phyloP scores from a whole-genome alignment of 2,888 invertebrate species.

The Xestoiulus laeticollis region DNA sequence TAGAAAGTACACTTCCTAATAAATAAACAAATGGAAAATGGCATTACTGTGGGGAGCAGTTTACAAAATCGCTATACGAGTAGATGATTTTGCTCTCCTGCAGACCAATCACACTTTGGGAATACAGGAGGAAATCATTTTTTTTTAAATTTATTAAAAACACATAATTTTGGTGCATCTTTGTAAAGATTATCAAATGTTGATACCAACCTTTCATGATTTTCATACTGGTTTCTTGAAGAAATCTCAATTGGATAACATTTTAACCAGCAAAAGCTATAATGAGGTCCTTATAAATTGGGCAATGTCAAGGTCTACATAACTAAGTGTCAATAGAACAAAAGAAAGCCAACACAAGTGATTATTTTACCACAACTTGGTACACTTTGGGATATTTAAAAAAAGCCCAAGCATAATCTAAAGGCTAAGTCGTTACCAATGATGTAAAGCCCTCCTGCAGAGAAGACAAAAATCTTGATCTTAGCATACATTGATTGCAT shows the following conservation, averaged over 20 bases:
- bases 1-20: conserved; percentile 18
- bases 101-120: neutral
- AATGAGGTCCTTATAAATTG: no score
- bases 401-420: neutral
- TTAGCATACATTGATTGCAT: conserved; percentile 28
- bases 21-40: conserved; percentile 20
- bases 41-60: neutral
- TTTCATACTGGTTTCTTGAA: no score
- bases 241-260: no score
- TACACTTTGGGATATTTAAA: neutral
- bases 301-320: neutral
- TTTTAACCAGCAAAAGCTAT: no score
- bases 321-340: neutral
- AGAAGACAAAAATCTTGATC: conserved; percentile 34
- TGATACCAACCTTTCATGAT: no score
- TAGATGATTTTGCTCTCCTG: neutral
- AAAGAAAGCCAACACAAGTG: neutral
- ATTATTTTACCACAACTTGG: neutral
- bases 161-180: no score
- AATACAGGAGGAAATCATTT: neutral
- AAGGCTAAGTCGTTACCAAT: conserved; percentile 6
- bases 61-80: neutral
- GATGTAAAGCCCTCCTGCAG: neutral
- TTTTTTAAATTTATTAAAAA: no score
- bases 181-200: no score